A percentile compares a stretch with the other conserved stretches of the same genome.
These are phyloP conservation scores for Chrysochloris asiatica DNA, from an alignment of 2,113 vertebrate species.

Conservation along the genomic window DNA sequence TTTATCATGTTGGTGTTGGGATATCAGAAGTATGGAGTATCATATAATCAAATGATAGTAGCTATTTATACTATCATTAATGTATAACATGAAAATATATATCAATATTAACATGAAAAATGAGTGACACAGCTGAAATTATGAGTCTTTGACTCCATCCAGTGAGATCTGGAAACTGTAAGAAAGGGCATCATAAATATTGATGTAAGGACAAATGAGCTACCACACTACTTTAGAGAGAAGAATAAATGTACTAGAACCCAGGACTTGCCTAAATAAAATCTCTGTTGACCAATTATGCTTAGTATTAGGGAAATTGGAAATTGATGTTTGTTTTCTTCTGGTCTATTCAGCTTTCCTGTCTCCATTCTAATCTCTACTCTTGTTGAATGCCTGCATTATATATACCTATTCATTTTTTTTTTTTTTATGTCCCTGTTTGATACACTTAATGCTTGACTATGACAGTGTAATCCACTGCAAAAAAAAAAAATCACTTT, in stretches of 20 bases:
- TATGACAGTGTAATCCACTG: no score
- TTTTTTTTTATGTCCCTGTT: neutral
- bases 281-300: neutral
- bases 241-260: neutral
- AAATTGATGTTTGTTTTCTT: no score
- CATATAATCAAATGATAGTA: accelerated
- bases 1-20: neutral
- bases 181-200: neutral
- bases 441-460: neutral
- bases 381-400: neutral
- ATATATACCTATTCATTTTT: accelerated
- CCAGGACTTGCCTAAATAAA: neutral
- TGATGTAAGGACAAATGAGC: neutral
- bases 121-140: neutral
- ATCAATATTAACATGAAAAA: accelerated
- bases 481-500: no score
- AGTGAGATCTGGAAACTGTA: neutral
- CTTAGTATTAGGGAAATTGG: no score
- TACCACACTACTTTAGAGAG: neutral
- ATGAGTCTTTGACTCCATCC: neutral
- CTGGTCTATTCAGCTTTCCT: neutral
- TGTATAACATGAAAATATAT: no score
- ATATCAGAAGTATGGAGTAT: accelerated
- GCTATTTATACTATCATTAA: accelerated
- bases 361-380: accelerated